Evolutionary conservation across 2,797 vertebrate species (phyloP), one percentile per base, ranked within the genome.

Genomic region (Pagetopsis macropterus): DNA sequence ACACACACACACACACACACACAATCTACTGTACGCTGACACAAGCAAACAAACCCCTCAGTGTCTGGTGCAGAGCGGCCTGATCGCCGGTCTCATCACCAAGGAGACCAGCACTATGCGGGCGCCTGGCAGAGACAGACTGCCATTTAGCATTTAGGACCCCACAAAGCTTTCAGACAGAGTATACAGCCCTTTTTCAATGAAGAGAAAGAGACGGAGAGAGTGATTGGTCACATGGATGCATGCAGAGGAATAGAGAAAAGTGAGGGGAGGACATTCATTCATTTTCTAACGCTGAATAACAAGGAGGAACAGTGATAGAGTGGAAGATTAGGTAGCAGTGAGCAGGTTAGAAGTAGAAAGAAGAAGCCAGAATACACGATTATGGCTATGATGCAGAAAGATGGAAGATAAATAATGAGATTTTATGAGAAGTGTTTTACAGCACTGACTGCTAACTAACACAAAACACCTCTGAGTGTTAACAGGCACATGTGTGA

Each of bases 41-140:
- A 73, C 49, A 62, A 45, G 72, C 41, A 61, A 78, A 87, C 81
- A 89, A 79, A 84, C 79, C 81, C 59, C 81, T 90, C 85, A 60
- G 82, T 91, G 90, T 88, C 88, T 91, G 87, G 81, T 75, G 76
- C 81, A 77, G 78, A 89, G 60, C 59, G 59, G 85, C 79, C 89
- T 81, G 88, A 90, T 85, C 68, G 76, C 84, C 44, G 72, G 81
- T 86, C 88, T 91, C 86, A 81, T 93, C 91, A 90, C 91, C 92
- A 92, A 87, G 91, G 92, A 88, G 89, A 93, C 92, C 75, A n/a
- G 87, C 76, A 62, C 89, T 87, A 88, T 87, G 87, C 83, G 52
- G 85, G 89, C 82, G 91, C 87, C 91, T 91, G 91, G 91, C 87
- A 89, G 87, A 91, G 88, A 90, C 87, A 86, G 87, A 90, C 87